phyloP scores from a whole-genome alignment of 2,113 vertebrate species.

The Fregetta grallaria region DNA sequence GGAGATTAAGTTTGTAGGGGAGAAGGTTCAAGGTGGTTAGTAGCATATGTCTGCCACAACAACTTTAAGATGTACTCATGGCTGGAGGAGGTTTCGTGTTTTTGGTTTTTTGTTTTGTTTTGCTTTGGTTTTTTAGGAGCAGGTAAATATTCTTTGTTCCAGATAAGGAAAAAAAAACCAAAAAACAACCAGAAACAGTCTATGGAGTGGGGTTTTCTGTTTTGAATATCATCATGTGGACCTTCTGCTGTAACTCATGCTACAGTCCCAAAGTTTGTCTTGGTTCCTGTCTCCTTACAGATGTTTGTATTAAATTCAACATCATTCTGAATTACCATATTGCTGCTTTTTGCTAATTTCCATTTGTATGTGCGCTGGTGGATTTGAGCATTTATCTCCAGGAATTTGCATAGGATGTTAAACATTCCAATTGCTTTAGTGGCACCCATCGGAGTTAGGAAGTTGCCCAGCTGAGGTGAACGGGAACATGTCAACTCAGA shows the following conservation, averaged over 20 bases:
- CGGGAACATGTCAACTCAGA: background rate
- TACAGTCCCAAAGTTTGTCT: background rate
- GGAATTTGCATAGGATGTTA: background rate
- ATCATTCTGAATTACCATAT: background rate
- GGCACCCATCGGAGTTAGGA: background rate
- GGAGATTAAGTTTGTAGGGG: background rate
- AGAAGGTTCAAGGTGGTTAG: background rate
- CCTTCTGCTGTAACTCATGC: background rate
- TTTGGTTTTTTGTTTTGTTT: background rate
- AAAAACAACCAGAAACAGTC: background rate
- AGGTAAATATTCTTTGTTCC: background rate
- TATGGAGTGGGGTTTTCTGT: background rate
- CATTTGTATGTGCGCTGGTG: background rate
- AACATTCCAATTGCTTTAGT: background rate
- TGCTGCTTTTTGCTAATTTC: conserved; percentile 8
- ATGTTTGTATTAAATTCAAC: background rate
- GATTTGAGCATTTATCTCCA: background rate
- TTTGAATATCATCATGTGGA: background rate
- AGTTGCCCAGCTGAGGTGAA: background rate
- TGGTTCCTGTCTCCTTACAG: background rate
- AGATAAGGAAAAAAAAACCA: background rate
- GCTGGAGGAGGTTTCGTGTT: background rate
- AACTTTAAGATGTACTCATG: background rate
- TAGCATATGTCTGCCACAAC: background rate
- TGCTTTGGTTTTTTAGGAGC: background rate